phyloP scores from a whole-genome alignment of 2,113 vertebrate genomes.

The Oryzias woworae region DNA sequence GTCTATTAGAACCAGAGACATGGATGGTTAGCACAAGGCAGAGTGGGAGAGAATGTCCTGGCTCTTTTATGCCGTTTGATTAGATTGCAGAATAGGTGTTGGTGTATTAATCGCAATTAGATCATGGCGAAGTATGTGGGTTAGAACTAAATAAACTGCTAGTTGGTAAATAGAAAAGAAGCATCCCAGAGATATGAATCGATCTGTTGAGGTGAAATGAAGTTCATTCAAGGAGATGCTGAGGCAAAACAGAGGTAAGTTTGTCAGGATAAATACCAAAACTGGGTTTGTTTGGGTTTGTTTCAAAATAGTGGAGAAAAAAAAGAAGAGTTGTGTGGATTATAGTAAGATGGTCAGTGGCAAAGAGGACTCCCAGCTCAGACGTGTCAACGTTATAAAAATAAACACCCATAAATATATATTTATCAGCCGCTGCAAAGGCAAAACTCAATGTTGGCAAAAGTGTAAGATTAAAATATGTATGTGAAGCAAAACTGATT shows the following conservation, averaged over 20 bases:
- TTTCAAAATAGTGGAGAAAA: not conserved
- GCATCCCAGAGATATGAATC: not conserved
- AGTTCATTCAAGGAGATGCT: not conserved
- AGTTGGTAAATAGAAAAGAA: not conserved
- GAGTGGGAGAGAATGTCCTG: constrained; percentile 11
- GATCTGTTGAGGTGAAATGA: not conserved
- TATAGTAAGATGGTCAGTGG: too few relatives aligned
- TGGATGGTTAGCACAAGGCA: not conserved
- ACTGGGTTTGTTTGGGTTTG: not conserved
- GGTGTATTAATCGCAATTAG: constrained; percentile 1
- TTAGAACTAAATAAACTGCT: not conserved
- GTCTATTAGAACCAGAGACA: constrained; percentile 18
- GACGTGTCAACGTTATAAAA: too few relatives aligned
- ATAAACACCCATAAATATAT: too few relatives aligned
- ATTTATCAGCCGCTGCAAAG: too few relatives aligned
- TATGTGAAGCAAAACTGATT: too few relatives aligned
- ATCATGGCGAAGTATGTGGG: not conserved
- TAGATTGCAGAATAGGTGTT: too few relatives aligned
- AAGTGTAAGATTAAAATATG: too few relatives aligned
- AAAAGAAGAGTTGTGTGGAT: too few relatives aligned
- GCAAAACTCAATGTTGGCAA: too few relatives aligned
- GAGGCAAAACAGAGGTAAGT: not conserved
- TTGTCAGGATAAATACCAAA: not conserved
- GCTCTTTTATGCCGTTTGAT: too few relatives aligned
- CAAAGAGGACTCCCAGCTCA: too few relatives aligned